Conservation (phyloP, 2,797 vertebrate genomes). For the Acanthurus lineatus region DNA sequence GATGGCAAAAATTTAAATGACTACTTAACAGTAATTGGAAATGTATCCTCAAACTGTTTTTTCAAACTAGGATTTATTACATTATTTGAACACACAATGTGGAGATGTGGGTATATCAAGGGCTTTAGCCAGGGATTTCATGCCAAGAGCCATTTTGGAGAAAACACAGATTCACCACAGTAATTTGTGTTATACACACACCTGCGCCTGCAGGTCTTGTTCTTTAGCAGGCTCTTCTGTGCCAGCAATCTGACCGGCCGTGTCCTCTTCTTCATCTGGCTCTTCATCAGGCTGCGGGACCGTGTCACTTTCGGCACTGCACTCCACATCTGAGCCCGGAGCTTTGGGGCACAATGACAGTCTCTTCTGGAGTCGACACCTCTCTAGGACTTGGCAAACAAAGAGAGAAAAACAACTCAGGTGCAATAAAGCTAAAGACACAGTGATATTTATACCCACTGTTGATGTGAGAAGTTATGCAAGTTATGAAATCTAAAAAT, state of each 20-base stretch:
- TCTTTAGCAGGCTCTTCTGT: constrained; percentile 62
- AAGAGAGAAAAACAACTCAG: constrained; percentile 21
- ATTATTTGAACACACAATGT: constrained; percentile 7
- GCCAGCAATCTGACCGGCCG: constrained; percentile 32
- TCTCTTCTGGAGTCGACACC: constrained; percentile 78
- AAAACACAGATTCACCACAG: constrained; percentile 31
- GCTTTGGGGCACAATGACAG: constrained; percentile 60
- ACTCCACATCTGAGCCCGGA: constrained; percentile 81
- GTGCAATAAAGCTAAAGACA: constrained; percentile 29
- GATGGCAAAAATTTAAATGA: background rate
- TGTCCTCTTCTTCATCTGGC: constrained; percentile 47
- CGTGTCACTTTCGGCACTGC: constrained; percentile 85
- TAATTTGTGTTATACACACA: constrained; percentile 62
- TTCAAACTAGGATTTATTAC: background rate
- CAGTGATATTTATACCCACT: constrained; percentile 14
- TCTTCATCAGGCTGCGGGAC: constrained; percentile 52
- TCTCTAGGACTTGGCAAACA: constrained; percentile 71
- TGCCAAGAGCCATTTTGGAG: constrained; percentile 41
- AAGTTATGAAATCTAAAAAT: constrained; percentile 29
- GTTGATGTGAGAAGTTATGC: constrained; percentile 33
- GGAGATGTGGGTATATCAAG: constrained; percentile 6
- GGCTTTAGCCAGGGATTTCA: constrained; percentile 21
- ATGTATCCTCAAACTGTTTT: background rate
- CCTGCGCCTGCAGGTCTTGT: constrained; percentile 84
- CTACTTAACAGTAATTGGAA: background rate